Conservation (phyloP, 2,113 vertebrate species). For the Thamnaconus septentrionalis region DNA sequence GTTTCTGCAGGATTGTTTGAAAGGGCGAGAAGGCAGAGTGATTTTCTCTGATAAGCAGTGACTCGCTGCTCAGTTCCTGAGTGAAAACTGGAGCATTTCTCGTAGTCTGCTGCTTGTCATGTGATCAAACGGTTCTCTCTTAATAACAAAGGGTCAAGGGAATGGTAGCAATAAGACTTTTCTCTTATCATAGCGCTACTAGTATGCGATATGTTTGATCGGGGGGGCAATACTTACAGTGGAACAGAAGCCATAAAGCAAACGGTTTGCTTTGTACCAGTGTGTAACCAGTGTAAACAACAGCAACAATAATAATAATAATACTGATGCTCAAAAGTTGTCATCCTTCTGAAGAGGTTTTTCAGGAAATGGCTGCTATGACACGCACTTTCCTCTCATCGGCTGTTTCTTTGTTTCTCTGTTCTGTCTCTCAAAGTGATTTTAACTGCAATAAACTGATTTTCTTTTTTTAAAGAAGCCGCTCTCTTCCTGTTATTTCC, state of each 20-base stretch:
- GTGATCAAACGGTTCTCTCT: constrained; percentile 26
- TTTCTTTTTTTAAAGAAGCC: constrained; percentile 45
- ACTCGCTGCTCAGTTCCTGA: background rate
- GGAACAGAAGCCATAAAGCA: constrained; percentile 66
- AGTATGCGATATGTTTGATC: constrained; percentile 23
- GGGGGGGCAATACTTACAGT: constrained; percentile 15
- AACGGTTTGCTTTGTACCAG: constrained; percentile 44
- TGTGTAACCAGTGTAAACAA: constrained; percentile 26
- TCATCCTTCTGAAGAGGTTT: constrained; percentile 27
- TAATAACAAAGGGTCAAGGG: constrained; percentile 26
- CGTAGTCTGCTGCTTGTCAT: constrained; percentile 42
- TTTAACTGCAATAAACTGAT: constrained; percentile 75
- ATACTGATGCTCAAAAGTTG: constrained; percentile 37
- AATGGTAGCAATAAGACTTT: constrained; percentile 54
- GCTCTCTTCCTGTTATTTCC: no score
- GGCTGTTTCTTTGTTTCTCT: constrained; percentile 29
- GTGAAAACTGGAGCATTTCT: constrained; percentile 1
- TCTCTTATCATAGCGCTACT: constrained; percentile 36
- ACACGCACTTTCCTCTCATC: constrained; percentile 25
- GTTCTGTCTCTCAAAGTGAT: constrained; percentile 44
- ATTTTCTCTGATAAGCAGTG: no score
- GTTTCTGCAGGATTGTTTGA: no score
- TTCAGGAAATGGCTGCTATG: constrained; percentile 43
- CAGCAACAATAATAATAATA: constrained; percentile 17
- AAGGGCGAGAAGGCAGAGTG: no score